Percentiles rank a stretch among this genome's conserved stretches.
Conservation (phyloP, 2,888 invertebrate species). For the Hydrotaea diabolus region DNA sequence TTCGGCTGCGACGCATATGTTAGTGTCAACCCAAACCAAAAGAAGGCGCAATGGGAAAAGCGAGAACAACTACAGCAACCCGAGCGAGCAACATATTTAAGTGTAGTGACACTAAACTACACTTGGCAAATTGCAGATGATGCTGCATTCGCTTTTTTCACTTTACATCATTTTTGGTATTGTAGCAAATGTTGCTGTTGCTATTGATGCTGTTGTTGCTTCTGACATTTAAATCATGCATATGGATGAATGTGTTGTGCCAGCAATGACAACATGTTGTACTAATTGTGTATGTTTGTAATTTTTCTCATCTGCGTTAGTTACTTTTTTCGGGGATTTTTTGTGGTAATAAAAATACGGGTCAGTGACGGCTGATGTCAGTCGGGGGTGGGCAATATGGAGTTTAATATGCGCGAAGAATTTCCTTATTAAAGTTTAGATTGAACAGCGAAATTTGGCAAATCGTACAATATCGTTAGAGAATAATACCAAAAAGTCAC, state of each 20-base stretch:
- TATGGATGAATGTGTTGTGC: slow-evolving; percentile 56
- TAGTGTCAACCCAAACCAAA: slow-evolving; percentile 49
- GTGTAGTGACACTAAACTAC: slow-evolving; percentile 61
- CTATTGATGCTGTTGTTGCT: not conserved
- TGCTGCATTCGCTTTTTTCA: slow-evolving; percentile 43
- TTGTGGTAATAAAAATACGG: slow-evolving; percentile 27
- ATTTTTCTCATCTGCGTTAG: slow-evolving; percentile 24
- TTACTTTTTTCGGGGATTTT: not conserved
- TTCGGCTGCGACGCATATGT: slow-evolving; percentile 39
- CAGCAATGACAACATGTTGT: slow-evolving; percentile 65
- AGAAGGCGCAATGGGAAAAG: slow-evolving; percentile 20
- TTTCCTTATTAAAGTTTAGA: too few species aligned
- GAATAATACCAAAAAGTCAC: too few species aligned
- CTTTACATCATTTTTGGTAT: not conserved
- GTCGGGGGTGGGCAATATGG: not conserved
- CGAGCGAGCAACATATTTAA: slow-evolving; percentile 37
- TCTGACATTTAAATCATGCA: slow-evolving; percentile 45
- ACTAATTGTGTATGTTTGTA: slow-evolving; percentile 64
- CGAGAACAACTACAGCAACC: slow-evolving; percentile 8
- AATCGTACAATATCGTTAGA: too few species aligned
- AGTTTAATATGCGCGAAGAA: too few species aligned
- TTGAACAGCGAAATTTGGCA: too few species aligned
- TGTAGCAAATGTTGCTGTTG: not conserved
- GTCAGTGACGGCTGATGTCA: slow-evolving; percentile 17
- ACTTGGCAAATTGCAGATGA: slow-evolving; percentile 64